A percentile compares a stretch with the other conserved stretches of the same genome.
Conservation (phyloP, 30 jellyfish, hydroid and myxozoan genomes). For the Pseudorhiza aurosa region DNA sequence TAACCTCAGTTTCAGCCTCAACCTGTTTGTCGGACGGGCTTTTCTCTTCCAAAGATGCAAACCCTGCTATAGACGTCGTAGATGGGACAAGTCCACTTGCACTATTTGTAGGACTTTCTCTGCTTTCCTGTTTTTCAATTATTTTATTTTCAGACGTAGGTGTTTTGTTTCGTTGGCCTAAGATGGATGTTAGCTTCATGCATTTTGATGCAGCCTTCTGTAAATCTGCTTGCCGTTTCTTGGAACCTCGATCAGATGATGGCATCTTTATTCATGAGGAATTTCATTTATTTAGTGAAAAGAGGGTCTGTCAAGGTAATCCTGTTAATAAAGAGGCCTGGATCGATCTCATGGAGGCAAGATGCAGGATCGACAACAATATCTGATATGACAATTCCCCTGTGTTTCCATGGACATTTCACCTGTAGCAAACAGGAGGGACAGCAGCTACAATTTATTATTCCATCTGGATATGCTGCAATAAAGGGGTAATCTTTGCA, state of each 20-base stretch:
- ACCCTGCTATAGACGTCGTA: background rate
- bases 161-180: background rate
- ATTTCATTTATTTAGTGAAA: too few species aligned
- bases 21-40: background rate
- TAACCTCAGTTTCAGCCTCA: background rate
- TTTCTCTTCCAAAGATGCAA: background rate
- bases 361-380: too few species aligned
- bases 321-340: too few species aligned
- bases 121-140: background rate
- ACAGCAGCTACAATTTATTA: too few species aligned
- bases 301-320: too few species aligned
- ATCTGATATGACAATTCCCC: too few species aligned
- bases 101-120: background rate
- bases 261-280: too few species aligned
- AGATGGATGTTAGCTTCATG: background rate
- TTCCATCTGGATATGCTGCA: too few species aligned
- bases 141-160: background rate
- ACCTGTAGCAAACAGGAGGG: too few species aligned
- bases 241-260: background rate
- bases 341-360: too few species aligned
- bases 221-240: slow-evolving; percentile 1
- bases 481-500: too few species aligned
- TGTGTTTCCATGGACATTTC: too few species aligned
- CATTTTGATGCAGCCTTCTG: slow-evolving; percentile 1
- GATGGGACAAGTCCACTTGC: background rate